phyloP scores from a whole-genome alignment of 2,113 vertebrate genomes.

The Sapajus apella region DNA sequence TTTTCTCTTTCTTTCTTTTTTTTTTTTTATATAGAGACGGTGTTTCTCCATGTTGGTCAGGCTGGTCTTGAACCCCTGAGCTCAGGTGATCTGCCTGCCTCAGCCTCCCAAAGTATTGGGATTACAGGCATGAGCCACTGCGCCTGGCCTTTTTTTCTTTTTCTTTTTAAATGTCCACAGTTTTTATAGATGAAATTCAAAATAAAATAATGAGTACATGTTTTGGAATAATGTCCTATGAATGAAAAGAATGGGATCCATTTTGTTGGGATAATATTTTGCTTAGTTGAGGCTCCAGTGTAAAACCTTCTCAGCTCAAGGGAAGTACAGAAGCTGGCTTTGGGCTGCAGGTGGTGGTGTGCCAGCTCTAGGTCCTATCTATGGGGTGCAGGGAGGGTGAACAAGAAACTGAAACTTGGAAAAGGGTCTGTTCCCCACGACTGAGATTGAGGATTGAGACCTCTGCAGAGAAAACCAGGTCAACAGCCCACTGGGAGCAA shows the following conservation, averaged over 20 bases:
- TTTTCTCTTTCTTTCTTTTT: too few relatives aligned
- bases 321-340: not conserved
- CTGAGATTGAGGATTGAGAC: not conserved
- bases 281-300: not conserved
- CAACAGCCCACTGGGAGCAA: not conserved
- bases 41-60: too few relatives aligned
- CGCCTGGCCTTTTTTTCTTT: too few relatives aligned
- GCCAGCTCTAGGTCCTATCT: too few relatives aligned
- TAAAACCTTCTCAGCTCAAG: not conserved
- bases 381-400: not conserved
- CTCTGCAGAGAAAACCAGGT: not conserved
- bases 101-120: too few relatives aligned
- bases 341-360: not conserved
- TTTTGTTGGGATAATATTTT: not conserved
- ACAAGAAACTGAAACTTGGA: not conserved
- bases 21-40: too few relatives aligned
- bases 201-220: not conserved
- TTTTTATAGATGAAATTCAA: not conserved
- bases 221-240: not conserved
- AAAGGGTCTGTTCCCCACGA: not conserved
- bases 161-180: not conserved
- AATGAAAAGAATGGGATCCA: not conserved
- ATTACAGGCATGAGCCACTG: too few relatives aligned
- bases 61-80: too few relatives aligned
- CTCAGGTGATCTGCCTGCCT: too few relatives aligned